Percentiles rank a stretch among this genome's conserved stretches.
Conservation (phyloP, 2,797 vertebrate species). For the Meriones psammophilus region DNA sequence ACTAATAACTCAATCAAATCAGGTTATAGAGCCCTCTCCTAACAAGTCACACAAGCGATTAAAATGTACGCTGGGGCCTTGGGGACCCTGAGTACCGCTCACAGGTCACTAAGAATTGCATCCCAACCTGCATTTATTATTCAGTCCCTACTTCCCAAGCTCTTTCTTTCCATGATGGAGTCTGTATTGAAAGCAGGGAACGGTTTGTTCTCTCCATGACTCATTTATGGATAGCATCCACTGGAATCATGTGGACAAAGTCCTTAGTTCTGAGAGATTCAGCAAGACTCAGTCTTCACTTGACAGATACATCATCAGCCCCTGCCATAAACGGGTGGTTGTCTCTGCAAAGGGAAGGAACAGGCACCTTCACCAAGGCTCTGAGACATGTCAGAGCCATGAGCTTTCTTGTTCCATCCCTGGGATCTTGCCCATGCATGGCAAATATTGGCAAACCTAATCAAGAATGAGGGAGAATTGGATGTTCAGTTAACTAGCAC, state of each 20-base stretch:
- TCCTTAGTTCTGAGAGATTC: background rate
- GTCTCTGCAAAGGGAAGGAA: background rate
- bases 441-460: background rate
- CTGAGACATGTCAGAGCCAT: background rate
- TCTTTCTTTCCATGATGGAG: background rate
- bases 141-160: background rate
- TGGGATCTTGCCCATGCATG: background rate
- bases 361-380: background rate
- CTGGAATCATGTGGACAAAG: background rate
- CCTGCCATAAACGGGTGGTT: background rate
- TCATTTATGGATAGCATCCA: background rate
- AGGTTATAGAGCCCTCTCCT: background rate
- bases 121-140: no score
- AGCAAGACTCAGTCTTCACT: background rate
- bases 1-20: background rate
- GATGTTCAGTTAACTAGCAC: background rate
- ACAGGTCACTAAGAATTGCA: background rate
- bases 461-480: background rate
- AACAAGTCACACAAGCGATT: background rate
- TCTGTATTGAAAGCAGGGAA: background rate
- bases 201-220: background rate
- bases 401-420: background rate
- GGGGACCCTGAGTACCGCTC: background rate
- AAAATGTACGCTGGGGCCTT: rapidly evolving
- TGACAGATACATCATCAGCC: background rate